phyloP scores from a whole-genome alignment of 2,888 invertebrate genomes.

The Sturmia bella region DNA sequence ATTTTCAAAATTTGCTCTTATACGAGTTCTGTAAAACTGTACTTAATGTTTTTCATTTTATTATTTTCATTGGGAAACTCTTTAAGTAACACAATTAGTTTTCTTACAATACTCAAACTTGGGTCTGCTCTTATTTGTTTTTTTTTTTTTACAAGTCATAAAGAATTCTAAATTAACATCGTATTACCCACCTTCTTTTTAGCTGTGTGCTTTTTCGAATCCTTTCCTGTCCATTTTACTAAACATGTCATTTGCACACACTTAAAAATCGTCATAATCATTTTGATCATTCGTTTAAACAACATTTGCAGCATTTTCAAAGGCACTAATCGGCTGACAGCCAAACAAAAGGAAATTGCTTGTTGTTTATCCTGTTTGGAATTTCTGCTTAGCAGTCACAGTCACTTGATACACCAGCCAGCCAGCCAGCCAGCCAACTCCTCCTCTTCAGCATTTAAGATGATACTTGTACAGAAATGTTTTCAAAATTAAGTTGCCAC shows the following conservation, averaged over 20 bases:
- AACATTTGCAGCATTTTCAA: constrained; percentile 11
- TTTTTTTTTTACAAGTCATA: neutral
- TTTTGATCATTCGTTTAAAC: constrained; percentile 1
- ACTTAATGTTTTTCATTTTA: no score
- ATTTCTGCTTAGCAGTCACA: constrained; percentile 38
- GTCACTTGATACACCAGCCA: constrained; percentile 52
- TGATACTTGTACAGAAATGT: constrained; percentile 59
- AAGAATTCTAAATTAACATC: neutral
- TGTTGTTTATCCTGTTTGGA: constrained; percentile 31
- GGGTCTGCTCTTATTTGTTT: no score
- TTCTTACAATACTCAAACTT: no score
- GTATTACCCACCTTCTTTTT: neutral
- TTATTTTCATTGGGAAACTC: no score
- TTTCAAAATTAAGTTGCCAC: constrained; percentile 68
- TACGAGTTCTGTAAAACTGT: no score
- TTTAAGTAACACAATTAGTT: no score
- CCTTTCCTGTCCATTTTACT: constrained; percentile 29
- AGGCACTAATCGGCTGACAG: constrained; percentile 33
- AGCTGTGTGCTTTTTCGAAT: neutral
- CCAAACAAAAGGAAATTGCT: constrained; percentile 33
- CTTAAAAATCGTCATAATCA: constrained; percentile 23
- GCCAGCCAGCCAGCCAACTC: neutral
- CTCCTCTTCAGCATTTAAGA: constrained; percentile 4
- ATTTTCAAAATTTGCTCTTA: no score
- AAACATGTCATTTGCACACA: constrained; percentile 59